Evolutionary conservation across 1,140 invertebrate species (phyloP), one percentile per base, ranked within the genome.

Genomic region (Hylyphantes graminicola): DNA sequence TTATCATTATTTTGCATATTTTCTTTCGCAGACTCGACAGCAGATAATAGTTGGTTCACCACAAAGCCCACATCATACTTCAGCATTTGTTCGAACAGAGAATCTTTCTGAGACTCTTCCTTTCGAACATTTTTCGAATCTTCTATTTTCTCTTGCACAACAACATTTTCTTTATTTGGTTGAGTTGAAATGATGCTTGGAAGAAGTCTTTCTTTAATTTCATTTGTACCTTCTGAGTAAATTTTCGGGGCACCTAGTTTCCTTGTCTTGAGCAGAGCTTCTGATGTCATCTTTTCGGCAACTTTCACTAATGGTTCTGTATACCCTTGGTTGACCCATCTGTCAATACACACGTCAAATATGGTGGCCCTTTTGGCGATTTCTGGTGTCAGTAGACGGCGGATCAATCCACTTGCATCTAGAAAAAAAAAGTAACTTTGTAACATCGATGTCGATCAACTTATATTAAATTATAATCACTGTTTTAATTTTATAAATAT

Each of bases 321-420:
- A 87, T 96, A 96, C 8, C 94, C 95, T 86, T 95, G 92, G 90
- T 99, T 98, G 65, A 99, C 90, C 93, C 93, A 94, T 95, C 95
- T 95, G 91, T 99, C 96, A 55, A 93, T 93, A 88, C 97, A 98
- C 59, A 99, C 97, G 89, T 96, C 96, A 86, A 94, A 93, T 85
- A 99, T 96, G 86, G 95, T 95, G 11, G 97, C 96, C 87, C 98
- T 91, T 88, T 94, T 93, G n/a, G 93, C 91, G 0, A 97, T 96
- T 88, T 95, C 95, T 0, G 98, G 96, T 0, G 96, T 97, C 77
- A 99, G 90, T 94, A 99, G 96, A 73, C 96, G 95, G 61, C 95
- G 93, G 78, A 99, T 99, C 35, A 99, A 91, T 51, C 96, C 94
- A 19, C 97, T 98, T 7, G 97, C 97, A 87, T 94, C 96, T 95